These are phyloP conservation scores for Arenicola marina DNA, from an alignment of 2,888 invertebrate species.

Conservation along the genomic window DNA sequence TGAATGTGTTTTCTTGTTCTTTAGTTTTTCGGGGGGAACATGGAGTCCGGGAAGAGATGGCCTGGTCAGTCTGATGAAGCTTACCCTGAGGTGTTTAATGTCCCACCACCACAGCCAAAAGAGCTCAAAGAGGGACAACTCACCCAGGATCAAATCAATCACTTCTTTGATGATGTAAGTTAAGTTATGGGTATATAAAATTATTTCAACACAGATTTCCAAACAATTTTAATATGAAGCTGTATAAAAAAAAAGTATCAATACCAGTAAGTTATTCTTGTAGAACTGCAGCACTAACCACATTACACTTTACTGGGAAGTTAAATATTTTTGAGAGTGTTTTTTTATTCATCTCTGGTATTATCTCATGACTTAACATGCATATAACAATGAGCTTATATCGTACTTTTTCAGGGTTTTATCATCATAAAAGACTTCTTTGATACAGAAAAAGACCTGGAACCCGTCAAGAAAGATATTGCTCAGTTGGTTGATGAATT, in stretches of 20 bases:
- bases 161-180: neutral
- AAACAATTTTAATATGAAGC: too few relatives aligned
- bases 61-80: neutral
- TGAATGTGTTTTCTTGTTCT: too few relatives aligned
- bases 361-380: too few relatives aligned
- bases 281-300: neutral
- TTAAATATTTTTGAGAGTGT: too few relatives aligned
- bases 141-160: neutral
- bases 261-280: neutral
- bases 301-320: neutral
- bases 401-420: neutral
- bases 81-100: neutral
- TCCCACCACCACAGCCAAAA: neutral
- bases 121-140: neutral
- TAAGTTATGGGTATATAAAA: too few relatives aligned
- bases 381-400: too few relatives aligned
- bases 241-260: neutral
- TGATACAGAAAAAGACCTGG: neutral
- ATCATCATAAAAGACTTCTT: neutral
- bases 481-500: neutral
- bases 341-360: too few relatives aligned
- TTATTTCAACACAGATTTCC: too few relatives aligned
- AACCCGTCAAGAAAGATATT: neutral
- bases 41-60: neutral
- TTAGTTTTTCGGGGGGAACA: too few relatives aligned